Percentiles rank a stretch among this genome's conserved stretches.
Evolutionary conservation across 2,113 vertebrate genomes (phyloP).

Genomic region (Glareola pratincola): DNA sequence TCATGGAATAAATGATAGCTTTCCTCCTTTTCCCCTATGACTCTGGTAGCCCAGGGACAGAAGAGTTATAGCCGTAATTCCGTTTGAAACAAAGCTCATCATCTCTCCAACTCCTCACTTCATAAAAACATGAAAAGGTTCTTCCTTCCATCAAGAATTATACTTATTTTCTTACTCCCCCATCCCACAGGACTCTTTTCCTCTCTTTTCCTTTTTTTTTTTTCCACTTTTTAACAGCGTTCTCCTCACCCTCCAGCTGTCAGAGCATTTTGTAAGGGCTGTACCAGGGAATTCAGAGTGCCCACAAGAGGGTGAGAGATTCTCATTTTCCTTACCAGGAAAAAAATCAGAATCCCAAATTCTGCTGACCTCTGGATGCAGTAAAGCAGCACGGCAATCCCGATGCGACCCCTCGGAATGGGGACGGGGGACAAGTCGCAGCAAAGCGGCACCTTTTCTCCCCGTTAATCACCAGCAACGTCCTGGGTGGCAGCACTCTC

Average conservation of each 20-base stretch:
- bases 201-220: background rate
- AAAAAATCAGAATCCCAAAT: background rate
- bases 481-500: background rate
- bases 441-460: background rate
- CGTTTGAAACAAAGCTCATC: slow-evolving; percentile 45
- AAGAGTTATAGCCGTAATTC: slow-evolving; percentile 46
- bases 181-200: background rate
- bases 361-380: background rate
- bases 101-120: slow-evolving; percentile 6
- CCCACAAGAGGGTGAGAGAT: slow-evolving; percentile 18
- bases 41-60: slow-evolving; percentile 48
- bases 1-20: slow-evolving; percentile 53
- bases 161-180: slow-evolving; percentile 1
- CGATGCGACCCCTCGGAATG: background rate
- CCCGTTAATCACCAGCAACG: background rate
- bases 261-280: background rate
- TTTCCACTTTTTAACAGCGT: background rate
- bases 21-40: slow-evolving; percentile 48
- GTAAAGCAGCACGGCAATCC: background rate
- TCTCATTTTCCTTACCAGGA: background rate
- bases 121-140: slow-evolving; percentile 18
- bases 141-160: slow-evolving; percentile 31
- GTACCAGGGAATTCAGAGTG: background rate
- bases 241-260: background rate
- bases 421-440: background rate